Base-by-base conservation (phyloP, 1,140 invertebrate genomes). In the Cyclargus thomasi region DNA sequence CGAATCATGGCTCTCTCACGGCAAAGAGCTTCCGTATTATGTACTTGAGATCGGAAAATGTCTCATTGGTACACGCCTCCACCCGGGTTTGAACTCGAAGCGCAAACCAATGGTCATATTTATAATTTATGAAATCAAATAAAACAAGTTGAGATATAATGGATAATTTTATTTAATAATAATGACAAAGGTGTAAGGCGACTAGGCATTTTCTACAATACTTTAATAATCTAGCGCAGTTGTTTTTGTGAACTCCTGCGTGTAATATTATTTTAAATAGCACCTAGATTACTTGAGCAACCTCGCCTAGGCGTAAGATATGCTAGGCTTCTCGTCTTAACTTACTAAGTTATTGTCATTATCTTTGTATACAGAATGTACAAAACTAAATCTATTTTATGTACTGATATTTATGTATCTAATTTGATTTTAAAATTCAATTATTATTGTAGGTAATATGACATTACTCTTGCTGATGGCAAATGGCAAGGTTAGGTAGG, bases 101-200 rank as follows among this genome's bases (percentile, higher is more conserved):
- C n/a, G n/a, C n/a, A n/a, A n/a, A n/a, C n/a, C n/a, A n/a, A n/a
- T n/a, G n/a, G n/a, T n/a, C n/a, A n/a, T n/a, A n/a, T n/a, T n/a
- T n/a, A n/a, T n/a, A n/a, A n/a, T n/a, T n/a, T n/a, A n/a, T 8
- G 5, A 47, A 47, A 47, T 14, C 0, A 47, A 47, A 47, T 47
- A 16, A 47, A 47, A 47, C 29, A 47, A 47, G 39, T 1, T 47
- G n/a, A n/a, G n/a, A n/a, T 47, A 16, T 47, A 47, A 14, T 47
- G 39, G 14, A 14, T 14, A 47, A 4, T 47, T 47, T 47, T 47
- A 11, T 47, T 47, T 47, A 20, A 59, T 21, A 59, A 59, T 59
- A 59, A 59, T 59, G 55, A 59, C 55, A 59, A 59, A 59, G 8
- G 14, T 59, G 55, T 59, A 59, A 59, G 55, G 53, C 53, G 53